Percentiles rank a stretch among this genome's conserved stretches.
Conservation (phyloP, 2,888 invertebrate species). For the Timema cristinae region DNA sequence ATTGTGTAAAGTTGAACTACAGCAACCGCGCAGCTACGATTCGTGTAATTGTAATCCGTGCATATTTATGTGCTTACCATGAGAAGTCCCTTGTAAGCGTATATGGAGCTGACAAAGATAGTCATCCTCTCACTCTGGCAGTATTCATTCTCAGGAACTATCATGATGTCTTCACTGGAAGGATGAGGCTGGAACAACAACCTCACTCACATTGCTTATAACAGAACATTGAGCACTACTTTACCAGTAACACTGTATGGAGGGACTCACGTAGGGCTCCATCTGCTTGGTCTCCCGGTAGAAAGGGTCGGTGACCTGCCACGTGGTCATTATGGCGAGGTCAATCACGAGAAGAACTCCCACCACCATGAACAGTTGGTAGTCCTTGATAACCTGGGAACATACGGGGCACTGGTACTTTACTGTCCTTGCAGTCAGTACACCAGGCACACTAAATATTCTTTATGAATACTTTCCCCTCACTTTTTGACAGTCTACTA, state of each 20-base stretch:
- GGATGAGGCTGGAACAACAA: slow-evolving; percentile 70
- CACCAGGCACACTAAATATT: no score
- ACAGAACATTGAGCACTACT: no score
- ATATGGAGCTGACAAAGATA: slow-evolving; percentile 91
- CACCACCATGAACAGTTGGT: slow-evolving; percentile 96
- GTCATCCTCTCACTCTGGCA: slow-evolving; percentile 94
- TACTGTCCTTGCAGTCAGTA: not conserved
- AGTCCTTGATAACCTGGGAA: slow-evolving; percentile 90
- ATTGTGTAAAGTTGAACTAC: no score
- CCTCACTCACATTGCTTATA: not conserved
- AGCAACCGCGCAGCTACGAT: no score
- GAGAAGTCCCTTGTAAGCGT: slow-evolving; percentile 96
- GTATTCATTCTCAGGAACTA: slow-evolving; percentile 93
- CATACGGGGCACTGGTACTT: slow-evolving; percentile 7
- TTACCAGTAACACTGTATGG: not conserved
- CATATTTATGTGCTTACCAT: slow-evolving; percentile 81
- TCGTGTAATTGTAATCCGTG: no score
- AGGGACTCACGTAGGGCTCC: slow-evolving; percentile 74
- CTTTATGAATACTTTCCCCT: no score
- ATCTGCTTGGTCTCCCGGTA: slow-evolving; percentile 86
- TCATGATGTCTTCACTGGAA: slow-evolving; percentile 84
- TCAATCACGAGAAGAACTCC: slow-evolving; percentile 87
- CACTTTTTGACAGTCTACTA: no score
- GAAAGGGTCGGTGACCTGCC: slow-evolving; percentile 96
- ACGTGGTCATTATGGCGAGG: slow-evolving; percentile 90